Conservation (phyloP, 2,797 vertebrate genomes). For the Paguma larvata region DNA sequence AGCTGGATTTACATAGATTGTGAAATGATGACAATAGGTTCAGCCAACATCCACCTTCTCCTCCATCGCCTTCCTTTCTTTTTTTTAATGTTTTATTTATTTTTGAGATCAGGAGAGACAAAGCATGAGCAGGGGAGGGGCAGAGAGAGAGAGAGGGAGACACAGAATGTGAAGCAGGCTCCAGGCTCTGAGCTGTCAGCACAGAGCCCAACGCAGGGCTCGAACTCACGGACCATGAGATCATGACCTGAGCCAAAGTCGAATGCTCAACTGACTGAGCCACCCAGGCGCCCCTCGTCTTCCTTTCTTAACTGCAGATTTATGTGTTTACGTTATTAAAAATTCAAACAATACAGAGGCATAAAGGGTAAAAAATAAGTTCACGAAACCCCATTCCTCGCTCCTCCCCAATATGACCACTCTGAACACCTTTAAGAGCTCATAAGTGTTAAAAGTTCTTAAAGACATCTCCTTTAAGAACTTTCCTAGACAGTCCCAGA, state of each 20-base stretch:
- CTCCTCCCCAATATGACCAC: background rate
- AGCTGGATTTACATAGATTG: background rate
- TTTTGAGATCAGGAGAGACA: too few species aligned
- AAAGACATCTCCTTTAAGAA: background rate
- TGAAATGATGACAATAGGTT: background rate
- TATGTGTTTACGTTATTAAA: background rate
- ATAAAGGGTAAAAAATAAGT: background rate
- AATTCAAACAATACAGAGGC: background rate
- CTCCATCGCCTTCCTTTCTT: background rate
- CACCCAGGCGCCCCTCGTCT: background rate
- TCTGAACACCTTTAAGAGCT: background rate
- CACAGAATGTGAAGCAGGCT: too few species aligned
- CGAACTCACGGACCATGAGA: too few species aligned
- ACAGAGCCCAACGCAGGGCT: too few species aligned
- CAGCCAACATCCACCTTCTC: background rate
- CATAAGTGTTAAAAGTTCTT: background rate
- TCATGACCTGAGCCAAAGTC: too few species aligned
- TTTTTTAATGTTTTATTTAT: too few species aligned
- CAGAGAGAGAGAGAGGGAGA: too few species aligned
- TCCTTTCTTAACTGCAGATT: background rate
- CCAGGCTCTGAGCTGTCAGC: too few species aligned
- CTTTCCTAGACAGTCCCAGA: background rate
- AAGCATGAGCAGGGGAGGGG: too few species aligned
- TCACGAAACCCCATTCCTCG: background rate
- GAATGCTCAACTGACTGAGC: too few species aligned